Evolutionary conservation across 2,113 vertebrate species (phyloP).

Genomic region (Montifringilla adamsi): DNA sequence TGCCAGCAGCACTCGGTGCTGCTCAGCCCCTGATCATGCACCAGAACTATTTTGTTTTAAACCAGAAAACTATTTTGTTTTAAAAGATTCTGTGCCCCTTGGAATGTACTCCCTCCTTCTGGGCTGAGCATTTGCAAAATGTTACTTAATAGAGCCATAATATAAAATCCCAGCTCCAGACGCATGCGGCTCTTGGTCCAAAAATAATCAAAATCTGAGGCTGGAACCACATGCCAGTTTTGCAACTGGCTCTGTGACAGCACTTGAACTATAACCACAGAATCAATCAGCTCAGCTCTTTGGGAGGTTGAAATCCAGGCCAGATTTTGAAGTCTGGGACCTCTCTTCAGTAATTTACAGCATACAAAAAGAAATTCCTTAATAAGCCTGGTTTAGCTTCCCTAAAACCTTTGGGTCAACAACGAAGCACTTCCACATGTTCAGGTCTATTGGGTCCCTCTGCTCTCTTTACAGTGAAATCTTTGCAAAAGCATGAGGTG

Average conservation of each 20-base stretch:
- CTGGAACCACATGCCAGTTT: conserved; percentile 42
- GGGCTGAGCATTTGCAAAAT: conserved; percentile 2
- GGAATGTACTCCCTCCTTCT: neutral
- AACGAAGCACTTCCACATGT: conserved; percentile 36
- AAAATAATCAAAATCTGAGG: conserved; percentile 49
- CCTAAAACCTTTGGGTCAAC: neutral
- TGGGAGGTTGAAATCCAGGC: conserved; percentile 57
- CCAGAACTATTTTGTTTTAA: neutral
- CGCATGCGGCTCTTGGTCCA: neutral
- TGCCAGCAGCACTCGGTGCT: neutral
- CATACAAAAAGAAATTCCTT: conserved; percentile 27
- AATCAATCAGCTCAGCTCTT: conserved; percentile 38
- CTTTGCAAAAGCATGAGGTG: neutral
- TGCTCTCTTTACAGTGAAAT: neutral
- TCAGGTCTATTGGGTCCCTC: neutral
- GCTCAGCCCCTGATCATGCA: neutral
- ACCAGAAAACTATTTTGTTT: neutral
- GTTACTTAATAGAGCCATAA: conserved; percentile 53
- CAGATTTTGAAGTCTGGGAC: conserved; percentile 48
- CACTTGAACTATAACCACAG: conserved; percentile 46
- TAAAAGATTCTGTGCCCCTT: neutral
- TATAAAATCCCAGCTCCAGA: conserved; percentile 41
- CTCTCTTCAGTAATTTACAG: conserved; percentile 32
- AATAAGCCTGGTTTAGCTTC: conserved; percentile 30
- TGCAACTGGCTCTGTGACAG: conserved; percentile 50